Evolutionary conservation across 2,797 vertebrate species (phyloP), one percentile per base, ranked within the genome.

Genomic region (Triplophysa yarkandensis): DNA sequence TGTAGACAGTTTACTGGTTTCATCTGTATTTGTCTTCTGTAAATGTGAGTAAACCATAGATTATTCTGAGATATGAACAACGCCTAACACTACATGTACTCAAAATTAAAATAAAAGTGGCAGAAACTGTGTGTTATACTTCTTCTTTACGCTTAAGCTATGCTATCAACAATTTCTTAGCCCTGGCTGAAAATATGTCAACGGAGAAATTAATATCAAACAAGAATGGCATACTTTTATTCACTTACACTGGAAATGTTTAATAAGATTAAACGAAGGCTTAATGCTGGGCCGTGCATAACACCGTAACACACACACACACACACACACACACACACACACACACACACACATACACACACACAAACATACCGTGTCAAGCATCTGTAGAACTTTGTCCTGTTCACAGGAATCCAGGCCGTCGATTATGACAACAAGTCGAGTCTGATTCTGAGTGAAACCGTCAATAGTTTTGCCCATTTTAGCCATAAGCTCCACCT

Each of bases 401-500:
- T 99, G 98, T 62, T 99, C 98, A 46, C 98, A 99, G 66, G 98
- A 95, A 48, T 99, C 98, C 80, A 99, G 86, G 0, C 98, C 98
- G 48, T 99, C 98, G 1, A 98, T 98, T 87, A 99, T 99, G 57
- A 99, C 95, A 1, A 94, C 95, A 86, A 99, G 94, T 62, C 98
- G 93, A 0, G 98, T 99, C 88, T 99, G 98, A 87, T 99, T 98
- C 89, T 99, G 96, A 69, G 98, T 99, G 82, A 99, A 99, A 76
- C 97, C 91, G 58, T 99, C 98, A 8, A 99, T 99, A 36, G 97
- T 95, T 88, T 99, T 99, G 32, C 96, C 95, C 97, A 99, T 97
- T 90, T 91, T 96, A 79, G 97, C 97, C 96, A 99, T 99, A 68
- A 99, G 83, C 72, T 98, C 98, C 74, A 99, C 98, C 87, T 99